Conservation (phyloP, 2,797 vertebrate species). For the Muscicapa comitata region DNA sequence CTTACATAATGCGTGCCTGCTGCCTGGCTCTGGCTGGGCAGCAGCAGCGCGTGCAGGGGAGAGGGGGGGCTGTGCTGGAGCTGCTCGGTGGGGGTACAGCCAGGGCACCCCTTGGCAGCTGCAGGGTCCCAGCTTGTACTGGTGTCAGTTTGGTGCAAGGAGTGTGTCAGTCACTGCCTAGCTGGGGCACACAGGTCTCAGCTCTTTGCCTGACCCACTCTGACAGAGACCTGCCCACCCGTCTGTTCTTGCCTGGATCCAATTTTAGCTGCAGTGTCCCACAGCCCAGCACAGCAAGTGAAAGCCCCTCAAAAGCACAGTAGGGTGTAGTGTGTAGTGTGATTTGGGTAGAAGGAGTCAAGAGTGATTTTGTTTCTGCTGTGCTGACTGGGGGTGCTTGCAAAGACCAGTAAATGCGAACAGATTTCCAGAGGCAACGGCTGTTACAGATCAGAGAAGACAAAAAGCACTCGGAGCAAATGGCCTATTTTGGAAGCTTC, state of each 20-base stretch:
- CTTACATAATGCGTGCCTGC: neutral
- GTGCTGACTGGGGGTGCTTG: neutral
- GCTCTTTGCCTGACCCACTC: neutral
- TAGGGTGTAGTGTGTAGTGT: neutral
- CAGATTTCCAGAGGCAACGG: neutral
- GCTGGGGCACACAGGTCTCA: neutral
- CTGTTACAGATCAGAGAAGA: neutral
- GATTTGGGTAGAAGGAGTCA: neutral
- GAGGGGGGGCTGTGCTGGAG: neutral
- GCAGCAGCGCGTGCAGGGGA: neutral
- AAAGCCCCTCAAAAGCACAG: neutral
- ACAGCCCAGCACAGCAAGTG: neutral
- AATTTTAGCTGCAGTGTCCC: neutral
- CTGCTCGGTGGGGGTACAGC: neutral
- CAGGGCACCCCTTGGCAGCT: neutral
- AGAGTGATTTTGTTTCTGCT: neutral
- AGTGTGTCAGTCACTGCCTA: slow-evolving; percentile 32
- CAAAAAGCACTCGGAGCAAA: neutral
- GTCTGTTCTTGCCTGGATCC: neutral
- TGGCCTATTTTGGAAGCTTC: slow-evolving; percentile 31
- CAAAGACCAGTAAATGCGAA: neutral
- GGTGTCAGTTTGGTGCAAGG: neutral
- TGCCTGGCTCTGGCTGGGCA: neutral
- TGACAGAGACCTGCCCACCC: neutral
- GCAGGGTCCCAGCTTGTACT: neutral